Conservation (phyloP, 2,888 invertebrate genomes). For the Thalpophila matura region DNA sequence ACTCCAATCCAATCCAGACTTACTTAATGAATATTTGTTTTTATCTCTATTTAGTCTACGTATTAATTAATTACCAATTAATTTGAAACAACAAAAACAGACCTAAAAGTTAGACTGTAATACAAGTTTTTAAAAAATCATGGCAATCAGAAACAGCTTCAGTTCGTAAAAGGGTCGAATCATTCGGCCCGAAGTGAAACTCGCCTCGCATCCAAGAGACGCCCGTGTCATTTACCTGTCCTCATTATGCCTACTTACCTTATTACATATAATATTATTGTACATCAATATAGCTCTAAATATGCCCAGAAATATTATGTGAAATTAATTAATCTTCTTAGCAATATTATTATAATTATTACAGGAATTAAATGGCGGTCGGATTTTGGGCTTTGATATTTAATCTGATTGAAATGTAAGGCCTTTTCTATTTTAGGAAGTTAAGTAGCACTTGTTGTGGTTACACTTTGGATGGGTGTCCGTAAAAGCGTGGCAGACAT, state of each 20-base stretch:
- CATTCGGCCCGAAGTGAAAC: conserved; percentile 59
- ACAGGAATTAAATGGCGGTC: conserved; percentile 6
- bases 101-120: no score
- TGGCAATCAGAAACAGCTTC: background rate
- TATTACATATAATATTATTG: conserved; percentile 37
- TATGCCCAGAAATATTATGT: conserved; percentile 28
- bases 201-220: conserved; percentile 62
- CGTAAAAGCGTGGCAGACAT: no score
- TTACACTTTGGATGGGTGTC: background rate
- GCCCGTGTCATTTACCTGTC: conserved; percentile 84
- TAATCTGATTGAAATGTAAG: conserved; percentile 17
- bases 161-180: conserved; percentile 6
- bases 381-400: conserved; percentile 9
- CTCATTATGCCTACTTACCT: conserved; percentile 81
- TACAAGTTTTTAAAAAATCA: no score
- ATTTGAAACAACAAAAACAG: no score
- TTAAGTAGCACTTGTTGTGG: background rate
- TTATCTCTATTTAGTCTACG: no score
- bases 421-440: background rate
- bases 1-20: no score
- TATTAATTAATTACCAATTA: no score
- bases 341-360: background rate
- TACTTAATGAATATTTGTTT: no score
- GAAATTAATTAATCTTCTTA: conserved; percentile 46
- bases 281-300: conserved; percentile 47